phyloP scores from a whole-genome alignment of 2,888 invertebrate species.

The Eretmocerus hayati region DNA sequence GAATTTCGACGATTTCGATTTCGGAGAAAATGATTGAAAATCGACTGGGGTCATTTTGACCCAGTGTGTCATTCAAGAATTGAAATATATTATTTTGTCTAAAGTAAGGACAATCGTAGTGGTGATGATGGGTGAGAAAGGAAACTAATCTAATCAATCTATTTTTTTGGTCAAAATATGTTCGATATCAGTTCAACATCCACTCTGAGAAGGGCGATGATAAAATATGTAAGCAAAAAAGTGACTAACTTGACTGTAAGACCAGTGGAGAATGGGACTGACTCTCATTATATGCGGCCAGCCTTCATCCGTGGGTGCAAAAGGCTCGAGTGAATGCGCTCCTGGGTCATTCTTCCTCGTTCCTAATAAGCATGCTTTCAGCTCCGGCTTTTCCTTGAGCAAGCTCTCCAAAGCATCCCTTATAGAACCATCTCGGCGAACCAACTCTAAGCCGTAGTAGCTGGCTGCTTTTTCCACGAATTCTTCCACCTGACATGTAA shows the following conservation, averaged over 20 bases:
- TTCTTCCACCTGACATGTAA: slow-evolving; percentile 56
- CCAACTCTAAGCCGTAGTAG: slow-evolving; percentile 68
- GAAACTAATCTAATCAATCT: neutral
- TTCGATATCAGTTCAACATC: no score
- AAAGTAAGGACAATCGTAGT: no score
- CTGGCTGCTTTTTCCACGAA: slow-evolving; percentile 68
- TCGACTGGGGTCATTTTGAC: no score
- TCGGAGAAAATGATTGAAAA: no score
- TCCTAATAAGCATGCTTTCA: slow-evolving; percentile 89
- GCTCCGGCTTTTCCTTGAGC: slow-evolving; percentile 54
- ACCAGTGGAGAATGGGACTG: slow-evolving; percentile 88
- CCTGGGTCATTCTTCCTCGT: slow-evolving; percentile 82
- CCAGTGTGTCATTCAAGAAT: no score
- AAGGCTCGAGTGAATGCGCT: slow-evolving; percentile 58
- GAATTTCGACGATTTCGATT: no score
- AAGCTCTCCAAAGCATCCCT: slow-evolving; percentile 63
- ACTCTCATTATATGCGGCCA: slow-evolving; percentile 91
- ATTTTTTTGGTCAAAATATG: no score
- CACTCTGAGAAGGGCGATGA: no score
- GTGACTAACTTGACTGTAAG: slow-evolving; percentile 72
- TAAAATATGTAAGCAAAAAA: no score
- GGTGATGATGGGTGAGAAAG: no score
- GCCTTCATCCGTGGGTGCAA: slow-evolving; percentile 77
- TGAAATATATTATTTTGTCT: no score
- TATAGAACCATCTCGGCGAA: slow-evolving; percentile 63